Conservation (phyloP, 2,888 invertebrate species). For the Hypomecis atomaria region DNA sequence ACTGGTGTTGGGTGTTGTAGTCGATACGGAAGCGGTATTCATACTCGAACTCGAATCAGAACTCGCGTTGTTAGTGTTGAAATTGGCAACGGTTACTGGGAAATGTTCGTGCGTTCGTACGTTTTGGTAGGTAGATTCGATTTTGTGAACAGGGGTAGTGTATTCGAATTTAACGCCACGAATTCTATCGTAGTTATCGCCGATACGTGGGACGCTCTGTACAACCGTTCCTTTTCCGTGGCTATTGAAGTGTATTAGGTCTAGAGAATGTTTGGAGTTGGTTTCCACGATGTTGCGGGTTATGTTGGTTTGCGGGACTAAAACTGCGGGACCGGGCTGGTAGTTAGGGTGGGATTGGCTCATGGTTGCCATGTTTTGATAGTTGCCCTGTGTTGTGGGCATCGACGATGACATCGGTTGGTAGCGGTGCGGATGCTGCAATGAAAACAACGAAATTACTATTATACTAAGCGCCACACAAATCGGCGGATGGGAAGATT, state of each 20-base stretch:
- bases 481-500: too few relatives aligned
- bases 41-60: constrained; percentile 89
- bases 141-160: constrained; percentile 61
- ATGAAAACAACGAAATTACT: constrained; percentile 34
- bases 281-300: constrained; percentile 68
- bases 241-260: constrained; percentile 70
- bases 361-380: constrained; percentile 73
- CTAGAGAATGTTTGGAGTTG: constrained; percentile 65
- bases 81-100: constrained; percentile 61
- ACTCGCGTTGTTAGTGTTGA: constrained; percentile 72
- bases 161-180: constrained; percentile 66
- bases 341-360: constrained; percentile 73
- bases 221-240: constrained; percentile 60
- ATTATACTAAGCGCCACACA: too few relatives aligned
- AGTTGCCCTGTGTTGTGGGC: constrained; percentile 62
- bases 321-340: constrained; percentile 37
- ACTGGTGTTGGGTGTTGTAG: constrained; percentile 88
- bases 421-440: constrained; percentile 70
- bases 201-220: constrained; percentile 65
- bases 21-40: constrained; percentile 85
- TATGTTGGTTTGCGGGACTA: constrained; percentile 38
- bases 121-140: constrained; percentile 71
- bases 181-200: constrained; percentile 65
- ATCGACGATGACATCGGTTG: constrained; percentile 78
- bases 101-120: constrained; percentile 65